Percentiles rank a stretch among this genome's conserved stretches.
These are phyloP conservation scores for Dendrolimus pini DNA, from an alignment of 2,888 invertebrate species.

Conservation along the genomic window DNA sequence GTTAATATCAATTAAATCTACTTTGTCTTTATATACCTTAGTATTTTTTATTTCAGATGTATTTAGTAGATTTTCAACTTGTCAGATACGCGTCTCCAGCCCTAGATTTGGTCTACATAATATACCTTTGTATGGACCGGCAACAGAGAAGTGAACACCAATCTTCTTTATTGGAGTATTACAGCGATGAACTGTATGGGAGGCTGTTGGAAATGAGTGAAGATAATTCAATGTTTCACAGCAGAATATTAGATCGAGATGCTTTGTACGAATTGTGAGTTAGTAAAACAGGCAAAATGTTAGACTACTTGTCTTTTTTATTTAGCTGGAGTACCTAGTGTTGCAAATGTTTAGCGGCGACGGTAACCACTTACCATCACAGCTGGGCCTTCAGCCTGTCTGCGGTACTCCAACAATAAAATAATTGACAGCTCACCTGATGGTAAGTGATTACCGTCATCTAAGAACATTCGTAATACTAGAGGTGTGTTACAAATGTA, in stretches of 20 bases:
- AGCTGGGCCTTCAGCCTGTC: no score
- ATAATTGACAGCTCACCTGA: no score
- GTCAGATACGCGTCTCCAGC: conserved; percentile 83
- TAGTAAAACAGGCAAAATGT: neutral
- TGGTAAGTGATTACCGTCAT: no score
- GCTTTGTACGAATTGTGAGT: conserved; percentile 75
- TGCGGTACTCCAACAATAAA: no score
- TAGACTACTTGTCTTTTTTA: no score
- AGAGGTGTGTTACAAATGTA: no score
- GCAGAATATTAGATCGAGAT: conserved; percentile 54
- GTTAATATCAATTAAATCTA: no score
- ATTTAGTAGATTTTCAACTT: conserved; percentile 83
- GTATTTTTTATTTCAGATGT: conserved; percentile 61
- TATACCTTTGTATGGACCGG: conserved; percentile 81
- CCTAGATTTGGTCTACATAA: conserved; percentile 79
- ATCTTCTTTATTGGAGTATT: conserved; percentile 74
- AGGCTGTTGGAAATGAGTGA: conserved; percentile 74
- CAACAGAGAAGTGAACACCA: conserved; percentile 78
- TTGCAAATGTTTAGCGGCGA: no score
- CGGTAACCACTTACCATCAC: no score
- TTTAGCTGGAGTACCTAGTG: no score
- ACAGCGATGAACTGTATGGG: conserved; percentile 76
- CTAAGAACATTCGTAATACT: no score
- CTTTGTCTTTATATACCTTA: no score
- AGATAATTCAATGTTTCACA: conserved; percentile 46